Base-by-base conservation (phyloP, 2,888 invertebrate genomes). In the Hoplodrina blanda region DNA sequence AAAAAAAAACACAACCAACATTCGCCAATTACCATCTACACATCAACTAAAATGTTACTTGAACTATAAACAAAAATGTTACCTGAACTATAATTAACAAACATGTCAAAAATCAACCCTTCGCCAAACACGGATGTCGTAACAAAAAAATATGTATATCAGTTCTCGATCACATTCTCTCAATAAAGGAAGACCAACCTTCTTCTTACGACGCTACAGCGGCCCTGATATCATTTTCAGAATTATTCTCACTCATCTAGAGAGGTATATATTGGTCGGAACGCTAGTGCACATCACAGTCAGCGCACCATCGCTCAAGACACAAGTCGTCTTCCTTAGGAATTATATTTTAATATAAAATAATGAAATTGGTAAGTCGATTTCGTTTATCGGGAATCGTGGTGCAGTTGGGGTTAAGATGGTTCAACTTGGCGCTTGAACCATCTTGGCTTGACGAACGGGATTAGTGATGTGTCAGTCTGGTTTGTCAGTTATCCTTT, bases 361-460 rank as follows among this genome's bases (percentile, higher is more conserved):
- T 84, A 87, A 95, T 96, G 95, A 96, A 96, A 93, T 91, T 96
- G 95, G 95, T 96, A 87, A 95, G 95, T 95, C 66, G 52, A 66
- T 80, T 83, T 83, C 50, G 69, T 69, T 54, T 67, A 62, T 69
- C 77, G 61, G 72, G 73, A 60, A 49, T 20, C 19, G 20, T n/a
- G 20, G 49, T 53, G 64, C 70, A 49, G 46, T 62, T 62, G 13
- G 52, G 62, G 50, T 77, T 62, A 19, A 33, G 5, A 4, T 33
- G 33, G 56, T 37, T 13, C 46, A 52, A 62, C 10, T 17, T 4
- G 46, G 46, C 41, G 41, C 3, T 13, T 46, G 46, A 46, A 46
- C 46, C 46, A 46, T 54, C 10, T 50, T 50, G 41, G 55, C 8
- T 56, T 60, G 59, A 62, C 13, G 8, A 30, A 5, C 52, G n/a